A percentile compares a stretch with the other conserved stretches of the same genome.
Conservation (phyloP, 2,888 invertebrate species). For the Dicycla oo region DNA sequence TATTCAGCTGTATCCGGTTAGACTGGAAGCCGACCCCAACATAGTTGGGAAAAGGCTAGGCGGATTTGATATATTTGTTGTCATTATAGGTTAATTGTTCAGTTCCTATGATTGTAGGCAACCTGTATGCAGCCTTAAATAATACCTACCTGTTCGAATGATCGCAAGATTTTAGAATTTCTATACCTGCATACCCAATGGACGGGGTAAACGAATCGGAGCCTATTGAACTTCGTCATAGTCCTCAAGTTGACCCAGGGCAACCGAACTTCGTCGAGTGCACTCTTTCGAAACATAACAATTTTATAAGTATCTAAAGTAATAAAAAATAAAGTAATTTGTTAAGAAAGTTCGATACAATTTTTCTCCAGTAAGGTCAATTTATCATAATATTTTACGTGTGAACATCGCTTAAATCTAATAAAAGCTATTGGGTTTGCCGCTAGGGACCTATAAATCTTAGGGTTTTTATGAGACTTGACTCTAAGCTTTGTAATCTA, state of each 20-base stretch:
- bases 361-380: conserved; percentile 49
- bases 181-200: too few species aligned
- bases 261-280: background rate
- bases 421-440: conserved; percentile 68
- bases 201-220: background rate
- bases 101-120: background rate
- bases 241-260: background rate
- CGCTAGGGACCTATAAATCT: conserved; percentile 73
- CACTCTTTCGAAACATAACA: background rate
- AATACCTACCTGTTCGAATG: background rate
- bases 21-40: too few species aligned
- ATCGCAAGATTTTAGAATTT: background rate
- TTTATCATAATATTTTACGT: conserved; percentile 71
- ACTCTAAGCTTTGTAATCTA: conserved; percentile 68
- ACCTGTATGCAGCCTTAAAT: background rate
- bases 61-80: too few species aligned
- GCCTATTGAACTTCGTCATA: background rate
- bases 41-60: too few species aligned
- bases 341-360: conserved; percentile 18
- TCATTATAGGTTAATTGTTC: background rate
- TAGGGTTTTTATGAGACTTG: conserved; percentile 68
- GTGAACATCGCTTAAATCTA: conserved; percentile 67
- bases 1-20: too few species aligned
- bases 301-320: background rate
- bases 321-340: conserved; percentile 22